Evolutionary conservation across 2,797 vertebrate genomes (phyloP), one percentile per base, ranked within the genome.

Genomic region (Gymnoscopelus braueri): DNA sequence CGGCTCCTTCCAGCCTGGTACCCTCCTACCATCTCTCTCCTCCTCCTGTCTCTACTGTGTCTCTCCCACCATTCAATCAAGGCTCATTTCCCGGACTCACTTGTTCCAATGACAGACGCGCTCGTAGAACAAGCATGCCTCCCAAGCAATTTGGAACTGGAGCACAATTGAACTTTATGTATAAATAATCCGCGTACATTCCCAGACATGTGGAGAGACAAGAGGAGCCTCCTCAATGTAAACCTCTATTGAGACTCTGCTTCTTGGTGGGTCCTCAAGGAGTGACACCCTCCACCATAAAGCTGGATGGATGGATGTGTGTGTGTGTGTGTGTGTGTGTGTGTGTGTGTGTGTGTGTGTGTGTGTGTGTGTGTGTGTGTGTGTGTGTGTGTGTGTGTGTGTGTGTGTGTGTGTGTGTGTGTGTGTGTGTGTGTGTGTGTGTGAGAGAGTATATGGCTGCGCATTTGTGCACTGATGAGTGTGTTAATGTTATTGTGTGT

Each of bases 221-320:
- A 84, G 67, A 73, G 71, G 81, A 64, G 77, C 81, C 71, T 83
- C 61, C 71, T 81, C 81, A 72, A 72, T 82, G 76, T 78, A 85
- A 84, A 82, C 74, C 67, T 83, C 66, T 74, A 75, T 89, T 90
- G 87, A 88, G 79, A 80, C 67, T 74, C 35, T 32, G 70, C 91
- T 71, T 92, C 91, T 91, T 94, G 92, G 90, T 92, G 88, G 91
- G 92, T 92, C 92, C 69, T 80, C 39, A 44, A 44, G 62, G 65
- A 71, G 65, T 81, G 83, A 88, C 84, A 82, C 79, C 78, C 73
- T 48, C 50, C 47, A 19, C 73, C 74, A 74, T 88, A 91, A 92
- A 91, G 87, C 78, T 71, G 56, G 15, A 71, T 66, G 9, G 62
- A 55, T 56, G 2, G 24, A 5, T 32, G 54, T 23, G 23, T 55